phyloP scores from a whole-genome alignment of 2,797 vertebrate species.

The Pipistrellus nathusii region DNA sequence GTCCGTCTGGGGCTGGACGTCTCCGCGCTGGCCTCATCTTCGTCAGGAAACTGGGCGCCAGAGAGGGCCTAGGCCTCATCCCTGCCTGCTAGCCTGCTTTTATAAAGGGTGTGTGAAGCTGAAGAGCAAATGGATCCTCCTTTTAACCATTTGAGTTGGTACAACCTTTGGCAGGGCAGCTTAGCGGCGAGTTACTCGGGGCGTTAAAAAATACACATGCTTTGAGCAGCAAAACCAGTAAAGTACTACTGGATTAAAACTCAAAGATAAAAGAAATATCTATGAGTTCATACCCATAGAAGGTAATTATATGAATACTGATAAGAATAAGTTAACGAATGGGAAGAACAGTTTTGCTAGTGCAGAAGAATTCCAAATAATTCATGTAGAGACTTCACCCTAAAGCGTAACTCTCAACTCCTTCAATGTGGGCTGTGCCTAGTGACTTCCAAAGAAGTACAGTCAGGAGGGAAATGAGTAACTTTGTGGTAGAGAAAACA shows the following conservation, averaged over 20 bases:
- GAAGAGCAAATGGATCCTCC: background rate
- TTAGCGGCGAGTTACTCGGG: background rate
- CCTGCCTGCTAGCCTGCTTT: background rate
- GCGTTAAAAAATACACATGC: background rate
- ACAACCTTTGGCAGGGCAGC: background rate
- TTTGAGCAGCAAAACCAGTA: background rate
- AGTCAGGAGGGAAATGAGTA: background rate
- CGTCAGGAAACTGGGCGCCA: background rate
- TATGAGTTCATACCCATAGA: background rate
- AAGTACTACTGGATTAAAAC: background rate
- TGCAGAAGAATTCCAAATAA: background rate
- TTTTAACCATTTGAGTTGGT: background rate
- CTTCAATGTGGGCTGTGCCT: background rate
- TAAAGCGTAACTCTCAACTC: background rate
- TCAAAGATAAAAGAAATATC: conserved; percentile 26
- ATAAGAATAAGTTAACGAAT: background rate
- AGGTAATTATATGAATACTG: background rate
- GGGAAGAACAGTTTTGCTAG: background rate
- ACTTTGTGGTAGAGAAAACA: background rate
- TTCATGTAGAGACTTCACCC: background rate
- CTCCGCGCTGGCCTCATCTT: background rate
- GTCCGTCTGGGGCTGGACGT: rapidly evolving
- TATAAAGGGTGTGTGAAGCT: background rate
- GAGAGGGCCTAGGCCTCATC: background rate
- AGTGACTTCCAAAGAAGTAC: background rate